Conservation (phyloP, 2,113 vertebrate genomes). For the Tragelaphus strepsiceros region DNA sequence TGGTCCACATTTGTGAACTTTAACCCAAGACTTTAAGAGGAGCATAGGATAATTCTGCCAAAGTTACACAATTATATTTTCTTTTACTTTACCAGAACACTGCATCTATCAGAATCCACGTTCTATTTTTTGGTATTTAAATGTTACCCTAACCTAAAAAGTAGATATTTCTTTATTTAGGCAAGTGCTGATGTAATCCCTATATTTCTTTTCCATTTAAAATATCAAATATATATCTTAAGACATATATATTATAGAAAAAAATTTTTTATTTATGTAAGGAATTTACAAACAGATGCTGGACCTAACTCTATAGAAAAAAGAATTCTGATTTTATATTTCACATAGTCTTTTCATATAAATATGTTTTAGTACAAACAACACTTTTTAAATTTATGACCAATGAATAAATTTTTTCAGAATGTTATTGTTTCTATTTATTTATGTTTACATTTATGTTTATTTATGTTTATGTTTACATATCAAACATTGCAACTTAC, state of each 20-base stretch:
- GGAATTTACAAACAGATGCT: neutral
- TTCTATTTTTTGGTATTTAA: neutral
- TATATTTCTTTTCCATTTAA: constrained; percentile 13
- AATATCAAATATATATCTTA: neutral
- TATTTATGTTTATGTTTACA: neutral
- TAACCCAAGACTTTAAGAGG: neutral
- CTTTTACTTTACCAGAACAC: neutral
- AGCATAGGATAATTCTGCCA: neutral
- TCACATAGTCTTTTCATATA: neutral
- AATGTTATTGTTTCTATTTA: constrained; percentile 6
- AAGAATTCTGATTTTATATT: neutral
- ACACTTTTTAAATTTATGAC: neutral
- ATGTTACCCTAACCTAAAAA: neutral
- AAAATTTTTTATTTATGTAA: neutral
- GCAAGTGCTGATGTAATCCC: neutral
- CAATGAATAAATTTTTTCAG: neutral
- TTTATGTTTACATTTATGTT: neutral
- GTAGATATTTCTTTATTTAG: neutral
- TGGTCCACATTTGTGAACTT: neutral
- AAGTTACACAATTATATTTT: neutral
- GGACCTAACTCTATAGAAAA: neutral
- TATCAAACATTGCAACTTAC: neutral
- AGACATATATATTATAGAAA: neutral
- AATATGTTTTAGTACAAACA: neutral
- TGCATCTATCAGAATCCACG: neutral